These are phyloP conservation scores for Natator depressus DNA, from an alignment of 2,113 vertebrate genomes.

Conservation along the genomic window DNA sequence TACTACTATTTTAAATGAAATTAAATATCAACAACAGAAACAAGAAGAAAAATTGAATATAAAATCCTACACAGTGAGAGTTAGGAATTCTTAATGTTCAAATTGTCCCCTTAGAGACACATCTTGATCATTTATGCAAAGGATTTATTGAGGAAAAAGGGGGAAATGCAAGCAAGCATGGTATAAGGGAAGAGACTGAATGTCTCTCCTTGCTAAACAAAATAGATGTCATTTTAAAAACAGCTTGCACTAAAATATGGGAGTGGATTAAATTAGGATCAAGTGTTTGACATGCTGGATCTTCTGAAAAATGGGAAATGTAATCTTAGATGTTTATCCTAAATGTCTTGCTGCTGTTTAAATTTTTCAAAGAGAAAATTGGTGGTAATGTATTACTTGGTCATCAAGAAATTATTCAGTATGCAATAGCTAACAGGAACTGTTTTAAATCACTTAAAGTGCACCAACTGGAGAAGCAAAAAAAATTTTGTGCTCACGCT, in stretches of 20 bases:
- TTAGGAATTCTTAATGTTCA: not conserved
- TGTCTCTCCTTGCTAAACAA: not conserved
- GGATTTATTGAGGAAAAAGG: not conserved
- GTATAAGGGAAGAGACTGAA: not conserved
- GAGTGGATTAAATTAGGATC: not conserved
- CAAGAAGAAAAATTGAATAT: not conserved
- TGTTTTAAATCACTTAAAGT: not conserved
- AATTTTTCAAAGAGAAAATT: not conserved
- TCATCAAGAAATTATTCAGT: not conserved
- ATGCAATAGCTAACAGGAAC: not conserved
- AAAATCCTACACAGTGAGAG: not conserved
- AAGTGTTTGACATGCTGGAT: not conserved
- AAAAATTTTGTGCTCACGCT: not conserved
- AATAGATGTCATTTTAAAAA: not conserved
- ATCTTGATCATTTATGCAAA: not conserved
- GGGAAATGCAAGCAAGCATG: accelerated
- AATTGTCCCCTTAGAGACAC: not conserved
- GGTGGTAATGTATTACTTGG: not conserved
- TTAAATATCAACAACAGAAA: not conserved
- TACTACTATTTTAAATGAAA: not conserved
- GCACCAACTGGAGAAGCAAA: not conserved
- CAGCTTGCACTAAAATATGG: not conserved
- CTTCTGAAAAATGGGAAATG: not conserved
- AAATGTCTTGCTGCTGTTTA: not conserved
- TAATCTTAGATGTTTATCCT: not conserved